These are phyloP conservation scores for Mormyrus proboscirostris DNA, from an alignment of 2,797 vertebrate genomes.

Conservation along the genomic window DNA sequence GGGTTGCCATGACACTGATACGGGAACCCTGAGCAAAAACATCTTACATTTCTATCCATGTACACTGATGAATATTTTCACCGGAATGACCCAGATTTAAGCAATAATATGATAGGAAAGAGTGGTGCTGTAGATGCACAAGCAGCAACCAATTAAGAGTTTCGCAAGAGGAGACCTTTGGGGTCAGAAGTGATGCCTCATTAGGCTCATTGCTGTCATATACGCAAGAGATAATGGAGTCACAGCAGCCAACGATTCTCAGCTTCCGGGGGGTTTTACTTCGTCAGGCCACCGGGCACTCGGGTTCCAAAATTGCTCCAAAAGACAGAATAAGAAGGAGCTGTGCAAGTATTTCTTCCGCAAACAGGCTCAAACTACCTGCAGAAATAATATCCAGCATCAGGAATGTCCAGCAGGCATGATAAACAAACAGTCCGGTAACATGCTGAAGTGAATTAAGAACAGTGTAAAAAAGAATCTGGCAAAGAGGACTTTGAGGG, in stretches of 20 bases:
- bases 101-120: not conserved
- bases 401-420: not conserved
- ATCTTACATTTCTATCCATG: not conserved
- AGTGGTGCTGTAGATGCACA: not conserved
- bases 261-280: not conserved
- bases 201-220: not conserved
- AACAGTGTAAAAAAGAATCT: not conserved
- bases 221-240: not conserved
- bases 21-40: not conserved
- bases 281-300: not conserved
- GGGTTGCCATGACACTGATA: not conserved
- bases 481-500: not conserved
- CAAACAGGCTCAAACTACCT: not conserved
- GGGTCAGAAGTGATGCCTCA: not conserved
- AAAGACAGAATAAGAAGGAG: not conserved
- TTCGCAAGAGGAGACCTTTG: not conserved
- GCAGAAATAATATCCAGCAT: not conserved
- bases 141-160: not conserved
- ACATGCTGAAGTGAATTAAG: too few relatives aligned
- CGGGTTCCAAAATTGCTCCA: not conserved
- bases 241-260: not conserved
- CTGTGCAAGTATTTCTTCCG: not conserved
- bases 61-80: not conserved
- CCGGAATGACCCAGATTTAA: not conserved
- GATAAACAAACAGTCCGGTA: not conserved